Conservation (phyloP, 2,113 vertebrate species). For the Cyanoderma ruficeps region DNA sequence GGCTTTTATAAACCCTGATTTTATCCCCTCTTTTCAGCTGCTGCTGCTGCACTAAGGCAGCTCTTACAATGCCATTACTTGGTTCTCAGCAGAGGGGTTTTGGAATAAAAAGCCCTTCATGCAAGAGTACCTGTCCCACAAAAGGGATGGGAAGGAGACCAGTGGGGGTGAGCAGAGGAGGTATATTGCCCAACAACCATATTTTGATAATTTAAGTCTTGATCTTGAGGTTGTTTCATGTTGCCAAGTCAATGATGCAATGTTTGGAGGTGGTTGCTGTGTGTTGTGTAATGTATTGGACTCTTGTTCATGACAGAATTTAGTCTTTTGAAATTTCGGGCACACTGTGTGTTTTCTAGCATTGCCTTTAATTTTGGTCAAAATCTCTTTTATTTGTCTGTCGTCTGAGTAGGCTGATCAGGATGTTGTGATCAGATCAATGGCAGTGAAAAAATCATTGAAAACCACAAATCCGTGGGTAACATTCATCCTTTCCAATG, state of each 20-base stretch:
- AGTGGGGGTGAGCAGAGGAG: neutral
- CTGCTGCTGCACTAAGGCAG: neutral
- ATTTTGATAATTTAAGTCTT: neutral
- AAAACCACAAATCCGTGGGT: neutral
- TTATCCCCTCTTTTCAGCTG: neutral
- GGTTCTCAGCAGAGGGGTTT: neutral
- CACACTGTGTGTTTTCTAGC: neutral
- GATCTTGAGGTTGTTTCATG: neutral
- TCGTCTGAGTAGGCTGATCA: neutral
- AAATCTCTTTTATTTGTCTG: neutral
- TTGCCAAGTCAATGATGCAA: neutral
- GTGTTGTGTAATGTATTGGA: neutral
- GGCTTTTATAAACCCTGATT: neutral
- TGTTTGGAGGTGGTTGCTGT: neutral
- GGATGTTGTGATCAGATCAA: neutral
- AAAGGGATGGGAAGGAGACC: neutral
- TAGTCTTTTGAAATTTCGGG: neutral
- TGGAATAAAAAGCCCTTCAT: neutral
- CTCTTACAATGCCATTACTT: neutral
- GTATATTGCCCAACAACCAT: neutral
- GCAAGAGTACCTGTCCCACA: neutral
- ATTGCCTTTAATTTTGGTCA: neutral
- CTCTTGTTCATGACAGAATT: neutral
- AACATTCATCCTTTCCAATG: neutral
- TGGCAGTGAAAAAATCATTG: neutral